Evolutionary conservation across 2,888 invertebrate genomes (phyloP).

Genomic region (Bugulina stolonifera): DNA sequence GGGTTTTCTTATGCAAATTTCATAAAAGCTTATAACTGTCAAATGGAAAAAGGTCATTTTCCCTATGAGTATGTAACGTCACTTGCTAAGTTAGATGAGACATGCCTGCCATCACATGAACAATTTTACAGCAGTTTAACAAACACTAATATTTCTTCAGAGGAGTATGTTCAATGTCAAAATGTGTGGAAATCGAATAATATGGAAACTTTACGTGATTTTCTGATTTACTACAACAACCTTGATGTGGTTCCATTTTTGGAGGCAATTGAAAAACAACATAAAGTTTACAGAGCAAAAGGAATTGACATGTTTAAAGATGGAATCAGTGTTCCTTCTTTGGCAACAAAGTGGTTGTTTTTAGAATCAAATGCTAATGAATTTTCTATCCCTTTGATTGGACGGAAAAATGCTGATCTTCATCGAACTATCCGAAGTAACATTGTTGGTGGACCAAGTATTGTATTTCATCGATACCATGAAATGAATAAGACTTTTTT

Average conservation of each 20-base stretch:
- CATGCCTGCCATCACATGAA: not conserved
- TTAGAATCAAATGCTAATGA: not conserved
- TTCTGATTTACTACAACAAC: not conserved
- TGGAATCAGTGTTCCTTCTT: not conserved
- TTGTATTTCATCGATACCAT: not conserved
- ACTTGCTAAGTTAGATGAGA: not conserved
- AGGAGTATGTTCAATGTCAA: not conserved
- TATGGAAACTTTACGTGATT: not conserved
- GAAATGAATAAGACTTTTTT: not conserved
- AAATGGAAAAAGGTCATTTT: not conserved
- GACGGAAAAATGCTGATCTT: not conserved
- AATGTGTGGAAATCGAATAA: not conserved
- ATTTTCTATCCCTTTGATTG: not conserved
- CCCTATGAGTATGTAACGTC: not conserved
- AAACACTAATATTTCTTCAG: not conserved
- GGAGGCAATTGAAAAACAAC: not conserved
- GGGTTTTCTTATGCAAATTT: not conserved
- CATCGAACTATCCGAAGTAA: not conserved
- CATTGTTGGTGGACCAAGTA: not conserved
- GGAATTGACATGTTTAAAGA: not conserved
- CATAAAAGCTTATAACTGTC: not conserved
- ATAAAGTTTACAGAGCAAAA: not conserved
- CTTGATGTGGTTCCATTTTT: not conserved
- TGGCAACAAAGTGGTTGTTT: not conserved
- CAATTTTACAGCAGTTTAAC: not conserved